Percentiles rank a stretch among this genome's conserved stretches.
These are phyloP conservation scores for Chascanopsetta lugubris DNA, from an alignment of 2,113 vertebrate genomes.

Conservation along the genomic window DNA sequence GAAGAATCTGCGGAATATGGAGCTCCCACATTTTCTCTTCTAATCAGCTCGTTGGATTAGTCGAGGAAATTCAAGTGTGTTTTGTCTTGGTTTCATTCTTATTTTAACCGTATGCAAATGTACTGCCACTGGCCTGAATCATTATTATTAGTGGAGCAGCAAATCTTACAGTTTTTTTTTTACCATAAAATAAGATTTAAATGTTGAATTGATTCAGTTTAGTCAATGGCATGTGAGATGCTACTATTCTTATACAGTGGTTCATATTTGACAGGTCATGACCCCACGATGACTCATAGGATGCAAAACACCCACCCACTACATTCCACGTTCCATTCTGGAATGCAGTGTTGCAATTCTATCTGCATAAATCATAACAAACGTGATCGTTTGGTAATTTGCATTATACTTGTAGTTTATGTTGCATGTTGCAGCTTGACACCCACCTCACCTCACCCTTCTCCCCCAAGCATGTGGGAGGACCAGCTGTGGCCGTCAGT, in stretches of 20 bases:
- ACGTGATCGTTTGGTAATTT: too few species aligned
- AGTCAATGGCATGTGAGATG: background rate
- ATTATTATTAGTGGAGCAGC: slow-evolving; percentile 15
- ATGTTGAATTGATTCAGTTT: slow-evolving; percentile 3
- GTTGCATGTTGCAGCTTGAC: too few species aligned
- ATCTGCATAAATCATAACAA: too few species aligned
- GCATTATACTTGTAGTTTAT: too few species aligned
- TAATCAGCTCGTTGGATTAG: slow-evolving; percentile 59
- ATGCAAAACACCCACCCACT: too few species aligned
- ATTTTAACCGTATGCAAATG: slow-evolving; percentile 40
- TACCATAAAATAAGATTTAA: background rate
- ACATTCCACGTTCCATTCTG: too few species aligned
- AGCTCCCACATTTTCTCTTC: slow-evolving; percentile 45
- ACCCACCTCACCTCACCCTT: too few species aligned
- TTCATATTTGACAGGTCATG: background rate
- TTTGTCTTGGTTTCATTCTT: slow-evolving; percentile 33
- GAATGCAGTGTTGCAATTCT: too few species aligned
- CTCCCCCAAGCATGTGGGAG: too few species aligned
- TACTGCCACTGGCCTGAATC: slow-evolving; percentile 30
- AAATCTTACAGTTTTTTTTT: slow-evolving; percentile 22
- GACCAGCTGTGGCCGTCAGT: too few species aligned
- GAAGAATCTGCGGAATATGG: slow-evolving; percentile 53
- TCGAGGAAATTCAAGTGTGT: slow-evolving; percentile 16
- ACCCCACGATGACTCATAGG: too few species aligned
- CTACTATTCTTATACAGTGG: background rate